Evolutionary conservation across 2,888 invertebrate genomes (phyloP).

Genomic region (Leptothorax acervorum): DNA sequence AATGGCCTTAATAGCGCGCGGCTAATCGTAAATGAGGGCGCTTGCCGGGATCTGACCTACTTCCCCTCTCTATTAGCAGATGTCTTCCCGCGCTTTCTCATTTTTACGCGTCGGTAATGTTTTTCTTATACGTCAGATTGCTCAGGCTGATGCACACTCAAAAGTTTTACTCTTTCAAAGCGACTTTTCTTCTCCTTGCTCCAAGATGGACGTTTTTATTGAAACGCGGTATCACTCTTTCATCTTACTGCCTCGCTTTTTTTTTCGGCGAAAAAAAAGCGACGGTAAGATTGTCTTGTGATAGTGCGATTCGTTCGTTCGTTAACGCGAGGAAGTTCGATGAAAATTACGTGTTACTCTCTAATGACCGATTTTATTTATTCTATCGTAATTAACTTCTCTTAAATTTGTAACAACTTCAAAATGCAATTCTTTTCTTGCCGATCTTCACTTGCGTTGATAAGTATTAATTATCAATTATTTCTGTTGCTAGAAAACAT

Average conservation of each 20-base stretch:
- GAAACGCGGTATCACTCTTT: conserved; percentile 9
- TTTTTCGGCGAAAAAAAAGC: background rate
- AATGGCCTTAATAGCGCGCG: conserved; percentile 81
- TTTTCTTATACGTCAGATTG: conserved; percentile 38
- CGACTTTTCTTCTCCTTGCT: conserved; percentile 24
- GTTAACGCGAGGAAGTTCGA: background rate
- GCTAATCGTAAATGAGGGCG: conserved; percentile 74
- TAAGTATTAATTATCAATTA: conserved; percentile 5
- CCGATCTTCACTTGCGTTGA: background rate
- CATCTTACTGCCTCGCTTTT: background rate
- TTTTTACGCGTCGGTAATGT: conserved; percentile 30
- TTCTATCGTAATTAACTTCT: background rate
- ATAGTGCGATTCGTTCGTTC: background rate
- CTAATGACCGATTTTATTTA: conserved; percentile 7
- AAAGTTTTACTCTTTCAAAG: conserved; percentile 26
- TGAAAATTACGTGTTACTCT: conserved; percentile 24
- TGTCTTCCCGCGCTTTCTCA: conserved; percentile 2
- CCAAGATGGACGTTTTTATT: conserved; percentile 19
- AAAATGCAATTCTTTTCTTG: conserved; percentile 6
- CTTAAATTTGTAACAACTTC: conserved; percentile 8
- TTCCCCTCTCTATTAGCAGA: conserved; percentile 32
- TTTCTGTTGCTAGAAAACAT: conserved; percentile 22
- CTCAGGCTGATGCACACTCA: conserved; percentile 34
- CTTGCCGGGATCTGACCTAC: conserved; percentile 76
- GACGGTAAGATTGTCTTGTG: conserved; percentile 4